Base-by-base conservation (phyloP, 2,797 vertebrate genomes). In the Nannoperca obscura region DNA sequence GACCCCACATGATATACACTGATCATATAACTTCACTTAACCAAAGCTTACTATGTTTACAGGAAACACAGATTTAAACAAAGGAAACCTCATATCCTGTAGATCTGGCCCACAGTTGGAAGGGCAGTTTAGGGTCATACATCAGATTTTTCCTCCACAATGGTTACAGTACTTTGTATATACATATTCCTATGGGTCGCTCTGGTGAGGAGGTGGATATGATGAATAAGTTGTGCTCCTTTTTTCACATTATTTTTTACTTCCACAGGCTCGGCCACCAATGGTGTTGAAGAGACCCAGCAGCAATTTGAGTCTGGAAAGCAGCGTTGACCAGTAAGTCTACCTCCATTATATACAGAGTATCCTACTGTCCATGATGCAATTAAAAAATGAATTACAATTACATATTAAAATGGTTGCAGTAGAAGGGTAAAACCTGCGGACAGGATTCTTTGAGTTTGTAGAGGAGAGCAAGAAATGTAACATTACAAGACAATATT, bases 251-350 rank as follows among this genome's bases (percentile, higher is more conserved):
- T 5, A 7, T 30, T 53, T 40, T 30, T 68, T 6, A 15, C 83
- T 80, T 78, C 74, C 81, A 7, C 92, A 95, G 94, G 89, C 88
- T 74, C 96, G 95, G 6, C 97, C 97, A 0, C 96, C 97, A 2
- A 88, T 97, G 27, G 92, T 97, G 36, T 86, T 96, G 36, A 97
- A 96, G 91, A 97, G 97, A 75, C 97, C 97, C 1, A 96, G 94
- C 92, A 97, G 96, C 90, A 97, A 97, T 57, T 86, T 96, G 24
- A 93, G 94, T 7, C 84, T 96, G 87, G 97, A 99, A 64, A 95
- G 93, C 90, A 97, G 95, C 81, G 94, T 95, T 38, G 97, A 99
- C 83, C 97, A 97, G 98, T 99, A 94, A 95, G 88, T 32, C 52
- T 17, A 30, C 22, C 46, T 74, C 53, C 49, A 49, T 73, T 64